phyloP scores from a whole-genome alignment of 2,888 invertebrate genomes.

The Parapristionchus giblindavisi region DNA sequence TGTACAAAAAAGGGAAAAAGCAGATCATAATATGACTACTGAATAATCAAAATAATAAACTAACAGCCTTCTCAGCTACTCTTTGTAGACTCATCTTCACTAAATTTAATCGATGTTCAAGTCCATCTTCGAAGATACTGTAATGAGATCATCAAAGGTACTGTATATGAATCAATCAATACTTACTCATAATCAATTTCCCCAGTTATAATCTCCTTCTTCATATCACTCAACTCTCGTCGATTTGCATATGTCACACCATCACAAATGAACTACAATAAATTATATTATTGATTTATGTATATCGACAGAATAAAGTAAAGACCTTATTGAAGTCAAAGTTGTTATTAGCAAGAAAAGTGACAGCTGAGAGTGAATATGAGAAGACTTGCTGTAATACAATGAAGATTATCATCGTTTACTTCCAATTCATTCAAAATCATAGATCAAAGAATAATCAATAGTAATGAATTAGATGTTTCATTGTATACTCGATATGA shows the following conservation, averaged over 20 bases:
- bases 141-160: background rate
- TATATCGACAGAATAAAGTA: background rate
- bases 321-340: conserved; percentile 53
- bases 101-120: conserved; percentile 37
- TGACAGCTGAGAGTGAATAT: conserved; percentile 42
- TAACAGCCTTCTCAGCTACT: conserved; percentile 30
- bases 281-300: too few relatives aligned
- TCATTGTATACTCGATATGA: background rate
- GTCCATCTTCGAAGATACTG: conserved; percentile 37
- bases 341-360: conserved; percentile 45
- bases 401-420: background rate
- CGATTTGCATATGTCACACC: conserved; percentile 38
- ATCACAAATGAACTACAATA: conserved; percentile 35
- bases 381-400: conserved; percentile 37
- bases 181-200: conserved; percentile 40
- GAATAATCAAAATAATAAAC: background rate
- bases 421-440: background rate
- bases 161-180: background rate
- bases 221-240: conserved; percentile 18
- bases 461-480: background rate
- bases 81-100: conserved; percentile 38
- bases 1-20: too few relatives aligned
- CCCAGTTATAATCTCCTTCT: conserved; percentile 37
- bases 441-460: background rate
- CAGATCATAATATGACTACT: background rate